Base-by-base conservation (phyloP, 1,140 invertebrate genomes). In the Dendroctonus ponderosae region DNA sequence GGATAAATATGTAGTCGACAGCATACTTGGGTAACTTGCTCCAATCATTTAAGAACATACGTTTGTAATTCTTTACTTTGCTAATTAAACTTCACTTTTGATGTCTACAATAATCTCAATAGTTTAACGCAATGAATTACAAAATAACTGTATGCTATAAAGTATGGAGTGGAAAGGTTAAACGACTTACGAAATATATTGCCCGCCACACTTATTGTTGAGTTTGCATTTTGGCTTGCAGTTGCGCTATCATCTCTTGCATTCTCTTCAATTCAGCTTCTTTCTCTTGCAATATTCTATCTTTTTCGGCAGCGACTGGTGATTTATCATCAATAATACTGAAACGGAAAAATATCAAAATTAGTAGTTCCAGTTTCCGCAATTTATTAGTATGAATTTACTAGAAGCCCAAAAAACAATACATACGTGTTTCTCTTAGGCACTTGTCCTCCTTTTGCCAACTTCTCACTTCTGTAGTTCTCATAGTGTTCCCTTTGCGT, bases 401-500 rank as follows among this genome's bases (percentile, higher is more conserved):
- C 15, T 52, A 0, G 15, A 52, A 26, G 26, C 26, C 26, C 1
- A 26, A 26, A 26, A 26, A 52, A 12, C 15, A 52, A 12, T 44
- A 82, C 82, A 82, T 80, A 90, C 88, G 85, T 86, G 74, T 88
- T 87, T 72, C 88, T 82, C 74, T 89, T 65, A 4, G 87, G 87
- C 62, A 87, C 84, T 63, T 89, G 88, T 37, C 87, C 89, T 67
- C 89, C 90, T 79, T 92, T 90, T 12, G 90, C 92, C 64, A 94
- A 80, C 73, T 91, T 84, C 77, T 95, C 91, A 12, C 91, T 92
- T 60, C 95, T 85, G 78, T 96, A 98, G 81, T 97, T 98, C 82
- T 98, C 96, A 79, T 98, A 98, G 81, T 97, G 95, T 14, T 97
- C 93, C 79, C 96, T 92, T 74, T 94, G 91, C 0, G 94, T 97